Base-by-base conservation (phyloP, 1,140 invertebrate genomes). In the Drosophila nigromelanica region DNA sequence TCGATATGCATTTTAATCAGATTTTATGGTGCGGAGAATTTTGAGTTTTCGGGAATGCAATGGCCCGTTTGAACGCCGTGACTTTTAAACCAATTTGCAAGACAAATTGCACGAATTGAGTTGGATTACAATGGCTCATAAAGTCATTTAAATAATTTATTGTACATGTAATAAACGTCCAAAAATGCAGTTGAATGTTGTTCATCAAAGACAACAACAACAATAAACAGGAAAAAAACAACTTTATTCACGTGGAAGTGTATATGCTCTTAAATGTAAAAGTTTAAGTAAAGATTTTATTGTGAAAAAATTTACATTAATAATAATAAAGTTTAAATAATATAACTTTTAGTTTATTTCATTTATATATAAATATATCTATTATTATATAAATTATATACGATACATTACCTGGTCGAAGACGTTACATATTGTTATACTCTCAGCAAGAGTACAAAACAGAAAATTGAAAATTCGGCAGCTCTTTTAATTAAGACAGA, bases 71-170 rank as follows among this genome's bases (percentile, higher is more conserved):
- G 33, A 69, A 45, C 8, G 27, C 18, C n/a, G 14, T 48, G 33
- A 30, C 14, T 39, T 55, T 42, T 45, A 67, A 45, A 42, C 18
- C 43, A 63, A 64, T 56, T 71, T 71, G 60, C 60, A 56, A 60
- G 55, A 52, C 39, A 68, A 73, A 59, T 73, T 60, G 58, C 48
- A 47, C 35, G 51, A 67, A 54, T 60, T 67, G 21, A 68, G 39
- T 47, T 68, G 56, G 10, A 47, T 54, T 66, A 68, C 56, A 60
- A 73, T 54, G 63, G 55, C 54, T 50, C 66, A 61, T 68, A 73
- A 68, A 68, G 24, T 52, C 33, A 60, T 67, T 73, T 68, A 35
- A 47, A 59, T 60, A 68, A 55, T 73, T 73, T 55, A 73, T 56
- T 39, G 39, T 18, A 43, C 27, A 42, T 35, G 55, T 55, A 54